Evolutionary conservation across 2,888 invertebrate species (phyloP).

Genomic region (Thumatha senex): DNA sequence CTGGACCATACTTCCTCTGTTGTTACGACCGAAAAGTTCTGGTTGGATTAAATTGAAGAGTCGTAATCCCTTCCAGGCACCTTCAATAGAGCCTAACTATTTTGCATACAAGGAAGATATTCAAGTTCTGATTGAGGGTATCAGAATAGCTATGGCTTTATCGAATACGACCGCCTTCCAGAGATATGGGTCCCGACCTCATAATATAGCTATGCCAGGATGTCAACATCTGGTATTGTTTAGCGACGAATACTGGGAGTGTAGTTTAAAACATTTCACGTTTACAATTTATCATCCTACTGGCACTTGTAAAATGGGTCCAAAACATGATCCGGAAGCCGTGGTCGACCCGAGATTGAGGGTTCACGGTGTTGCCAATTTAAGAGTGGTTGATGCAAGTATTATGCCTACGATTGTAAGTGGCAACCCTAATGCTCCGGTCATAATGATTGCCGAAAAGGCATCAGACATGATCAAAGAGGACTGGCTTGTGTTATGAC

Average conservation of each 20-base stretch:
- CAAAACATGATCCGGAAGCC: conserved; percentile 87
- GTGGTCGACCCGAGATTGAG: conserved; percentile 91
- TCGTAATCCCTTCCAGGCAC: conserved; percentile 91
- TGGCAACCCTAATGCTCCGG: conserved; percentile 95
- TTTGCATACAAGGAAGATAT: conserved; percentile 93
- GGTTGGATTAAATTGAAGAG: conserved; percentile 94
- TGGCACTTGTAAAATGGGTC: conserved; percentile 95
- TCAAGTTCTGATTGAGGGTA: conserved; percentile 90
- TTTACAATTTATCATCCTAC: conserved; percentile 94
- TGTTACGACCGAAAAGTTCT: conserved; percentile 93
- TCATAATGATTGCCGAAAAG: conserved; percentile 96
- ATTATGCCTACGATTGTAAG: conserved; percentile 95
- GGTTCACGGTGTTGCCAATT: conserved; percentile 90
- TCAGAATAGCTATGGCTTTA: conserved; percentile 91
- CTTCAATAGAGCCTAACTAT: conserved; percentile 96
- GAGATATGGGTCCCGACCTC: conserved; percentile 90
- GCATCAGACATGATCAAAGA: conserved; percentile 95
- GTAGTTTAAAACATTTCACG: conserved; percentile 90
- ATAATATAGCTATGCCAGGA: conserved; percentile 91
- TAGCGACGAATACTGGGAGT: conserved; percentile 94
- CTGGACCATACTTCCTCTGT: conserved; percentile 91
- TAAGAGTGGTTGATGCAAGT: conserved; percentile 92
- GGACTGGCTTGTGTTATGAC: conserved; percentile 88
- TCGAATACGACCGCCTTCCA: conserved; percentile 92
- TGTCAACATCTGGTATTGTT: conserved; percentile 88